Evolutionary conservation across 1,140 invertebrate species (phyloP).

Genomic region (Campodea augens): DNA sequence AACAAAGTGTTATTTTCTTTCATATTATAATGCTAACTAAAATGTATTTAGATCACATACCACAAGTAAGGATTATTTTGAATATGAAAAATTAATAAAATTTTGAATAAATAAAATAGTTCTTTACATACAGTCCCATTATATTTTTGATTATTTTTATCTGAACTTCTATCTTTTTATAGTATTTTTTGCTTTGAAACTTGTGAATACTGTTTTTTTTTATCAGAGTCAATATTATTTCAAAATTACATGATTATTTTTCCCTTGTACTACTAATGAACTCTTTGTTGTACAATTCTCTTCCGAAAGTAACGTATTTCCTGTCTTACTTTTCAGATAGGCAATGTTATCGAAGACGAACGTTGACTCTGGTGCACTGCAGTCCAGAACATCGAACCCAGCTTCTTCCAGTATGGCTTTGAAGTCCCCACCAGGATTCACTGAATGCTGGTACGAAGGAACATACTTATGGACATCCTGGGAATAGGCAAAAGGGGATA

Average conservation of each 20-base stretch:
- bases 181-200: neutral
- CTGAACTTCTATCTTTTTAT: slow-evolving; percentile 4
- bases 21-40: too few relatives aligned
- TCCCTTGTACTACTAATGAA: neutral
- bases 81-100: too few relatives aligned
- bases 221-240: slow-evolving; percentile 18
- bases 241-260: slow-evolving; percentile 16
- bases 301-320: slow-evolving; percentile 18
- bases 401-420: slow-evolving; percentile 35
- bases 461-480: slow-evolving; percentile 38
- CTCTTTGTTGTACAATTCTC: slow-evolving; percentile 1
- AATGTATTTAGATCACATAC: too few relatives aligned
- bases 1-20: too few relatives aligned
- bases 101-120: too few relatives aligned
- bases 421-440: slow-evolving; percentile 39
- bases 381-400: slow-evolving; percentile 43
- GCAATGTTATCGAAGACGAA: slow-evolving; percentile 39
- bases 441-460: slow-evolving; percentile 39
- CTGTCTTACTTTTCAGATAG: slow-evolving; percentile 18
- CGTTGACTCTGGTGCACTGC: slow-evolving; percentile 36
- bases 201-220: slow-evolving; percentile 6
- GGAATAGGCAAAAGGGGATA: slow-evolving; percentile 8
- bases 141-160: neutral
- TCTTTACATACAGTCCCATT: too few relatives aligned
- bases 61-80: too few relatives aligned